Conservation (phyloP, 2,888 invertebrate genomes). For the Tenthredo mesomela region DNA sequence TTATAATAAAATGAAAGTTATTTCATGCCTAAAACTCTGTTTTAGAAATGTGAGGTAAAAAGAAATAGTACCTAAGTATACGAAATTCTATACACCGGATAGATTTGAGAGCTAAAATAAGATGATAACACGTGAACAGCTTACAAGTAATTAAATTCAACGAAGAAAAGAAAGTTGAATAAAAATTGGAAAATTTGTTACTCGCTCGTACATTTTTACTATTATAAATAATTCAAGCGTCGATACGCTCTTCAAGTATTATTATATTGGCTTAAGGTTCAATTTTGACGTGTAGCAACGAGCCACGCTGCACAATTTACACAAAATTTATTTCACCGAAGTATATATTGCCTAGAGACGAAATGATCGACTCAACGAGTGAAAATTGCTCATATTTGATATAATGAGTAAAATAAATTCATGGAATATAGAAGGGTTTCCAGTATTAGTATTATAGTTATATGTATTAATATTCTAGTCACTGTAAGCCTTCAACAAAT, state of each 20-base stretch:
- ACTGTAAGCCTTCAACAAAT: conserved; percentile 9
- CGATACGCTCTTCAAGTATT: conserved; percentile 12
- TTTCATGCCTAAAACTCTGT: neutral
- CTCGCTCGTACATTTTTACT: neutral
- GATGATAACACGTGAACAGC: neutral
- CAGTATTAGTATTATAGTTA: conserved; percentile 16
- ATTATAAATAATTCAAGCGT: conserved; percentile 24
- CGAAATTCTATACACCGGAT: neutral
- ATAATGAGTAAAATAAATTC: neutral
- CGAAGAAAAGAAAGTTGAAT: neutral
- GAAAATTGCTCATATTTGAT: neutral
- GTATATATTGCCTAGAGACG: neutral
- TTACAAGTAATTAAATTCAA: neutral
- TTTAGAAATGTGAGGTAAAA: neutral
- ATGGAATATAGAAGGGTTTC: conserved; percentile 30
- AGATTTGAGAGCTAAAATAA: neutral
- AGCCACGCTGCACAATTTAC: conserved; percentile 48
- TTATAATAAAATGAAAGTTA: conserved; percentile 16
- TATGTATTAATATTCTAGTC: conserved; percentile 28
- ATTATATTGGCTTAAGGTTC: neutral
- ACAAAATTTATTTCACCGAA: conserved; percentile 20
- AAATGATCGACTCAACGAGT: neutral
- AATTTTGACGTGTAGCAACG: neutral
- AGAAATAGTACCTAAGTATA: neutral
- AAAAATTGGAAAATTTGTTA: neutral